phyloP scores from a whole-genome alignment of 2,113 vertebrate genomes.

The Toxostoma redivivum region DNA sequence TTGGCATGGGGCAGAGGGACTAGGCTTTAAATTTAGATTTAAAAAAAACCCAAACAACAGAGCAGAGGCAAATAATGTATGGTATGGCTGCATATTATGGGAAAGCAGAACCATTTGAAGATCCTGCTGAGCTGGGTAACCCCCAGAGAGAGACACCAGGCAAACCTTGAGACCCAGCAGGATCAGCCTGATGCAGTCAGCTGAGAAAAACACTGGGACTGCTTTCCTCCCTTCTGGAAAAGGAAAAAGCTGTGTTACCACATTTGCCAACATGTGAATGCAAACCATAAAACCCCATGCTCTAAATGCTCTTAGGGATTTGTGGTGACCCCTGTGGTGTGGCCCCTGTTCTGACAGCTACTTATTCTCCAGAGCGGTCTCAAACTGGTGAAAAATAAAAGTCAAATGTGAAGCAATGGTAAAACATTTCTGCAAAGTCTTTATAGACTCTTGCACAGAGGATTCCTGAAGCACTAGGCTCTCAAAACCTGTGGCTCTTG shows the following conservation, averaged over 20 bases:
- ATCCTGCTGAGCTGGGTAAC: background rate
- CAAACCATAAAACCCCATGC: background rate
- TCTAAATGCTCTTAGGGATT: background rate
- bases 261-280: background rate
- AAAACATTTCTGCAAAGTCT: background rate
- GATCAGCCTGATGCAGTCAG: background rate
- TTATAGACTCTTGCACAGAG: background rate
- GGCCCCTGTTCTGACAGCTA: background rate
- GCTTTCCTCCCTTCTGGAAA: background rate
- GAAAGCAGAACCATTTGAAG: background rate
- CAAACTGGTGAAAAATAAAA: background rate
- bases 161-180: background rate
- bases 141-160: background rate
- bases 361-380: background rate
- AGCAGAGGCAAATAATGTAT: background rate
- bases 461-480: background rate
- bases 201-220: fast-evolving
- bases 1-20: background rate
- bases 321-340: background rate
- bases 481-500: background rate
- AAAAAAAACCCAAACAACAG: fast-evolving
- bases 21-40: background rate
- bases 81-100: background rate
- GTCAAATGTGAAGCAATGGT: background rate
- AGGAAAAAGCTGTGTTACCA: background rate